Evolutionary conservation across 2,113 vertebrate genomes (phyloP).

Genomic region (Fregata magnificens): DNA sequence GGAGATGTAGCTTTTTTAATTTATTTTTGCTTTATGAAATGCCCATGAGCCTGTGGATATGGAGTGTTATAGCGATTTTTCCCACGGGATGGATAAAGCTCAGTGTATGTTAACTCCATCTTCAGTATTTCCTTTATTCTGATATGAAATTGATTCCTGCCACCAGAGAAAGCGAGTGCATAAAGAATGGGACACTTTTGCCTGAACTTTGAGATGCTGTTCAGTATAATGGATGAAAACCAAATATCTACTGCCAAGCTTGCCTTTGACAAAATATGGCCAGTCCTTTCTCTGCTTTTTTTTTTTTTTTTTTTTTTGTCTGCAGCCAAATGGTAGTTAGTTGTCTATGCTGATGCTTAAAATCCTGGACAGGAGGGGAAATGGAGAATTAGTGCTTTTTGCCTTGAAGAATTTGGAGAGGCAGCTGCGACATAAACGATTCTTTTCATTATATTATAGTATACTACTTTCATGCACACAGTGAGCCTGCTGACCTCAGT

Average conservation of each 20-base stretch:
- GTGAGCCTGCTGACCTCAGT: neutral
- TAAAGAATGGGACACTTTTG: neutral
- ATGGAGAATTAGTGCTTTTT: neutral
- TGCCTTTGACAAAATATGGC: conserved; percentile 6
- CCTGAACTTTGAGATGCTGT: neutral
- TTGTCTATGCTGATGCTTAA: neutral
- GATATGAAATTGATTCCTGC: neutral
- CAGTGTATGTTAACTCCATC: neutral
- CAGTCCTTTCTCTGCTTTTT: neutral
- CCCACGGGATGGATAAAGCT: neutral
- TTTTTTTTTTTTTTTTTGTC: neutral
- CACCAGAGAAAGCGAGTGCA: neutral
- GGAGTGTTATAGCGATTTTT: neutral
- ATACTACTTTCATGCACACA: neutral
- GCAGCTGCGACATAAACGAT: neutral
- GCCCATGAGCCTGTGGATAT: neutral
- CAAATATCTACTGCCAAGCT: neutral
- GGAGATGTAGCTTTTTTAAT: neutral
- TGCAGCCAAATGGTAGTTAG: neutral
- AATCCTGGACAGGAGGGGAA: neutral
- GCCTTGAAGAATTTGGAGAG: neutral
- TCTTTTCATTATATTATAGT: neutral
- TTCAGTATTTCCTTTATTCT: neutral
- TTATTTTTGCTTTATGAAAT: neutral
- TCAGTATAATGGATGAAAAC: conserved; percentile 6